These are phyloP conservation scores for Chrysemys picta DNA, from an alignment of 2,113 vertebrate species.

Conservation along the genomic window DNA sequence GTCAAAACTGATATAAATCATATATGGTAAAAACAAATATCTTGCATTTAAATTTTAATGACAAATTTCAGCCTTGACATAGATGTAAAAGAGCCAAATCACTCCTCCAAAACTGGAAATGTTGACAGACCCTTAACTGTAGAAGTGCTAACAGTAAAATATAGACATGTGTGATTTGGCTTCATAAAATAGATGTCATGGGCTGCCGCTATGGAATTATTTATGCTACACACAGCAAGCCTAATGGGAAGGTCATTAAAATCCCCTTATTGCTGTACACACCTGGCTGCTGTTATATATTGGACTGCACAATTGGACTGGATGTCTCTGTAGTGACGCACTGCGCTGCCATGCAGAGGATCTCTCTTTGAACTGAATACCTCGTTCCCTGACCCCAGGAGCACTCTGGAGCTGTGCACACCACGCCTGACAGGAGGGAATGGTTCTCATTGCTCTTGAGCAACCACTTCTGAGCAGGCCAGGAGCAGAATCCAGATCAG, in stretches of 20 bases:
- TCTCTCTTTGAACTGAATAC: constrained; percentile 36
- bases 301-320: constrained; percentile 31
- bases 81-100: constrained; percentile 46
- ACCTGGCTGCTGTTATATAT: constrained; percentile 59
- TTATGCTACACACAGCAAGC: constrained; percentile 25
- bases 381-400: constrained; percentile 59
- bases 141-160: not conserved
- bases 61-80: constrained; percentile 26
- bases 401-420: constrained; percentile 15
- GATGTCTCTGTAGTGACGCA: constrained; percentile 41
- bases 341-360: constrained; percentile 42
- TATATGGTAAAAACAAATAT: not conserved
- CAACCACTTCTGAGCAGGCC: constrained; percentile 69
- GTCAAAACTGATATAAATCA: constrained; percentile 8
- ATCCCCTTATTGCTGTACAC: constrained; percentile 19
- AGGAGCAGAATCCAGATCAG: constrained; percentile 71
- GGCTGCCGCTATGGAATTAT: constrained; percentile 35
- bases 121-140: constrained; percentile 23
- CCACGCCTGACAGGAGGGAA: constrained; percentile 64
- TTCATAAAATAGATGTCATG: constrained; percentile 22
- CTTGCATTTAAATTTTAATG: constrained; percentile 27
- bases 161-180: constrained; percentile 55
- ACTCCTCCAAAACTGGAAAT: constrained; percentile 21
- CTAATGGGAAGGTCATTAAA: constrained; percentile 55
- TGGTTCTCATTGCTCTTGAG: constrained; percentile 70